These are phyloP conservation scores for Temnothorax rugatulus DNA, from an alignment of 2,888 invertebrate genomes.

Conservation along the genomic window DNA sequence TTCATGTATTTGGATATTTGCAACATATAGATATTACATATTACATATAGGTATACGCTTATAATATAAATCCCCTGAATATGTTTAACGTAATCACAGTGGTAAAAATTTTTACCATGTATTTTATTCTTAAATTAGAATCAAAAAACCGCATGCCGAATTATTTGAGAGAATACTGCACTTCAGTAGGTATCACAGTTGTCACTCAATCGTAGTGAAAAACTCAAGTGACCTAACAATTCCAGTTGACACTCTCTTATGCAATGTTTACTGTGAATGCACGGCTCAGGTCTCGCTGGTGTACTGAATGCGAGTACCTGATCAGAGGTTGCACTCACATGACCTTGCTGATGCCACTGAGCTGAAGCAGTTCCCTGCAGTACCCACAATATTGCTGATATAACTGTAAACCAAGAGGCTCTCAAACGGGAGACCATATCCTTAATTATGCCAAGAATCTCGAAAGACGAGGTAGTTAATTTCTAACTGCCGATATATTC, in stretches of 20 bases:
- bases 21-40: not conserved
- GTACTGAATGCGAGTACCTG: slow-evolving; percentile 60
- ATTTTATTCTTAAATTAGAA: slow-evolving; percentile 28
- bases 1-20: slow-evolving; percentile 29
- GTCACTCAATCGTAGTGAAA: not conserved
- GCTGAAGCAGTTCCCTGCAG: slow-evolving; percentile 82
- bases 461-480: slow-evolving; percentile 20
- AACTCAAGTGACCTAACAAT: slow-evolving; percentile 12
- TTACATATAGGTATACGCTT: not conserved
- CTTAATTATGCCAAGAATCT: slow-evolving; percentile 45
- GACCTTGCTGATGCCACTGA: slow-evolving; percentile 83
- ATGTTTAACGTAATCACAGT: slow-evolving; percentile 4
- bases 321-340: slow-evolving; percentile 82
- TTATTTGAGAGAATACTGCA: slow-evolving; percentile 3
- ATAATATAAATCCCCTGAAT: not conserved
- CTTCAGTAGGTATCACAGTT: slow-evolving; percentile 10
- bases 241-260: slow-evolving; percentile 55
- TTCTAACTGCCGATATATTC: not conserved
- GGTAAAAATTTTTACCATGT: slow-evolving; percentile 23
- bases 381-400: slow-evolving; percentile 82
- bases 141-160: not conserved
- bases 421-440: slow-evolving; percentile 73
- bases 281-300: slow-evolving; percentile 42
- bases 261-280: slow-evolving; percentile 62
- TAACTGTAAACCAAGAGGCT: slow-evolving; percentile 85